Evolutionary conservation across 2,797 vertebrate species (phyloP).

Genomic region (Sebastes steindachneri): DNA sequence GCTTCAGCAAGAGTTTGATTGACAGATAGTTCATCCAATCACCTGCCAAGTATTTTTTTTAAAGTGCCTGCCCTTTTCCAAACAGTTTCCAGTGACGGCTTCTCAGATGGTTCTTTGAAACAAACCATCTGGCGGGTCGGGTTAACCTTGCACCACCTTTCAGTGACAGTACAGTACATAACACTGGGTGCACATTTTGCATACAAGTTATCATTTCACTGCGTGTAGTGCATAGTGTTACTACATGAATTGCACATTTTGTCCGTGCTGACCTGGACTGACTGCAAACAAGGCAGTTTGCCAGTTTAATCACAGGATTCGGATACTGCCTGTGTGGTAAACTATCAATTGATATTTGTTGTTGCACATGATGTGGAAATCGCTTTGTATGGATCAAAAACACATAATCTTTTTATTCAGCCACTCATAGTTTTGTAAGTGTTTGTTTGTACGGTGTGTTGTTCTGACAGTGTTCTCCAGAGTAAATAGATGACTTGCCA

Average conservation of each 20-base stretch:
- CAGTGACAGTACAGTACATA: background rate
- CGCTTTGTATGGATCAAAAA: background rate
- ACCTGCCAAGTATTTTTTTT: too few species aligned
- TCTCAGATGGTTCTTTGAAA: too few species aligned
- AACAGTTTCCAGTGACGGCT: rapidly evolving
- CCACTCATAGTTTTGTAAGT: background rate
- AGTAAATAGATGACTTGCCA: conserved; percentile 53
- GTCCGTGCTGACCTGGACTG: background rate
- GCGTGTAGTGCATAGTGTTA: background rate
- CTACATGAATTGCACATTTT: background rate
- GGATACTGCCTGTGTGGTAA: conserved; percentile 11
- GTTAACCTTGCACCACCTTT: background rate
- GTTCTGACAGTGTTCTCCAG: conserved; percentile 35
- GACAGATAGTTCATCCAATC: too few species aligned
- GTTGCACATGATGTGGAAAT: background rate
- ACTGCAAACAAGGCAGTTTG: background rate
- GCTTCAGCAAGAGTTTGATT: too few species aligned
- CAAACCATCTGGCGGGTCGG: too few species aligned
- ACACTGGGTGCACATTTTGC: background rate
- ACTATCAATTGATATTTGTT: conserved; percentile 27
- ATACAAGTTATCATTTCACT: background rate
- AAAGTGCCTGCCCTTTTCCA: too few species aligned
- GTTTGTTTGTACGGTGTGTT: conserved; percentile 5
- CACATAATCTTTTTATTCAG: background rate
- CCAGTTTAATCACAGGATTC: conserved; percentile 14